Evolutionary conservation across 2,797 vertebrate genomes (phyloP).

Genomic region (Onychomys arenicola): DNA sequence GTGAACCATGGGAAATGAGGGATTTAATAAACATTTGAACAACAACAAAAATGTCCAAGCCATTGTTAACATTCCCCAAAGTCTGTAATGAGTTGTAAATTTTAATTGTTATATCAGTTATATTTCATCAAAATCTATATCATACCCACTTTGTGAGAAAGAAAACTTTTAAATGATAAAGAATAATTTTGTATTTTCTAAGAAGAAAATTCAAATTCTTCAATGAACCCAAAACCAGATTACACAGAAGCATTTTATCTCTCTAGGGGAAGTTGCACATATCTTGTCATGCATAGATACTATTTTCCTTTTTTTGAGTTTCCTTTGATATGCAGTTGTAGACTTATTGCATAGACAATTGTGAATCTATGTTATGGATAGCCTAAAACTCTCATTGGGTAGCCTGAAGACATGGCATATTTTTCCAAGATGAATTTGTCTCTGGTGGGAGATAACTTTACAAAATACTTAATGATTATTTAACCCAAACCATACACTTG

Average conservation of each 20-base stretch:
- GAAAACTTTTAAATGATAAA: neutral
- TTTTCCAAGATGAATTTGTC: neutral
- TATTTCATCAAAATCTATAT: constrained; percentile 46
- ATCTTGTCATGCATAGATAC: neutral
- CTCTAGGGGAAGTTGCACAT: neutral
- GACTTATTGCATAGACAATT: neutral
- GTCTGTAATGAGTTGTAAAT: neutral
- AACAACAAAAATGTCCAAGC: neutral
- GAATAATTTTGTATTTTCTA: neutral
- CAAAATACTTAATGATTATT: neutral
- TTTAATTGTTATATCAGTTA: neutral
- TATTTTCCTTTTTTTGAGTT: neutral
- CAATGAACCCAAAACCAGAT: neutral
- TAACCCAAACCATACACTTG: neutral
- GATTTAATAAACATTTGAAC: neutral
- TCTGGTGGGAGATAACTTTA: neutral
- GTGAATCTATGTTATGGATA: neutral
- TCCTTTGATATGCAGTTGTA: neutral
- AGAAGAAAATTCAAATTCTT: constrained; percentile 18
- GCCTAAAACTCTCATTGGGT: neutral
- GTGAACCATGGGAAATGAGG: neutral
- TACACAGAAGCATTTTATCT: neutral
- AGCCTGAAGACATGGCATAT: neutral
- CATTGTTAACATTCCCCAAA: neutral
- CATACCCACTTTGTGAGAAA: neutral